Evolutionary conservation across 2,797 vertebrate genomes (phyloP), one percentile per base, ranked within the genome.

Genomic region (Cyprinella venusta): DNA sequence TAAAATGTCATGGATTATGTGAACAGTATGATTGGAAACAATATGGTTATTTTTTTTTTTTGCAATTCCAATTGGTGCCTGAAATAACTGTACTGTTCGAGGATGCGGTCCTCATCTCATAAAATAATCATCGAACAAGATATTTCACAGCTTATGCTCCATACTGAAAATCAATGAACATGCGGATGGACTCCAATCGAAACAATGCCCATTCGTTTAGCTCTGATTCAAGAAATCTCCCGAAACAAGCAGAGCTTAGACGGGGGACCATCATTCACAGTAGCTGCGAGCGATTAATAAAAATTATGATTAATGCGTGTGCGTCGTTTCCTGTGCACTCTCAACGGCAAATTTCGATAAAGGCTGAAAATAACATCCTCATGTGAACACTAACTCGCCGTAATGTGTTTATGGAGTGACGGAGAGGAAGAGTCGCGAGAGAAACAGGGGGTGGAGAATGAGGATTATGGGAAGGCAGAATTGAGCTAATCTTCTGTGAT

Each of bases 401-500:
- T 88, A 93, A 92, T 90, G 91, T 93, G 91, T 93, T 94, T 85
- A 91, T 91, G 40, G 72, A 45, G 67, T 33, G 69, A 63, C 19
- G 56, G 54, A 81, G 30, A 48, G 45, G 80, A 65, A 91, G 82
- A 88, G 69, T 48, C 88, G 90, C 84, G 30, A 40, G 69, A 71
- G 56, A 70, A 64, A 61, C 42, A 77, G 21, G 56, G 83, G 76
- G 63, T 63, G 84, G 65, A 82, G 52, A 67, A 85, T 45, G 78
- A 90, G 90, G 93, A 93, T 94, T 94, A 93, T 88, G 74, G 88
- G 72, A 84, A 90, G 89, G 89, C 90, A 87, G 75, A 21, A 63
- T 59, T 83, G 24, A 91, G 91, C 91, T 93, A 93, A 93, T 94
- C 92, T 93, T 89, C 92, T 88, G 85, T 91, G 91, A 93, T 92